Evolutionary conservation across 2,113 vertebrate genomes (phyloP).

Genomic region (Salvelinus fontinalis): DNA sequence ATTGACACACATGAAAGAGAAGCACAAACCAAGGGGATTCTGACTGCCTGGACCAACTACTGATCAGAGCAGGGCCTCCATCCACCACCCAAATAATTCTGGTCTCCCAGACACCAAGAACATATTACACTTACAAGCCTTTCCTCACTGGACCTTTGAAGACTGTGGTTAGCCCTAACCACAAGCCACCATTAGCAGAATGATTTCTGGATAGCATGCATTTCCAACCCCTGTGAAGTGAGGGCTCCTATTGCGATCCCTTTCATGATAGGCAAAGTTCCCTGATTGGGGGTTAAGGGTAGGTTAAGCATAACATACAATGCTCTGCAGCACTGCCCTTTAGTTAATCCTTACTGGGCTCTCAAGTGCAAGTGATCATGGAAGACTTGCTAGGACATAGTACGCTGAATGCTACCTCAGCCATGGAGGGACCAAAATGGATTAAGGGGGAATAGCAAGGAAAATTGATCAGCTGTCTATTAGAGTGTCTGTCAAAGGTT

Average conservation of each 20-base stretch:
- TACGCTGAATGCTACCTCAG: not conserved
- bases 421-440: not conserved
- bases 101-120: not conserved
- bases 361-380: not conserved
- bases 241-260: not conserved
- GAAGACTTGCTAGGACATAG: not conserved
- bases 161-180: not conserved
- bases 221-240: not conserved
- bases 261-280: not conserved
- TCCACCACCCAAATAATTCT: not conserved
- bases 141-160: slow-evolving; percentile 3
- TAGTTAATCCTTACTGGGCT: not conserved
- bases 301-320: not conserved
- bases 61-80: not conserved
- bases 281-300: not conserved
- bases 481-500: not conserved
- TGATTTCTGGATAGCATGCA: not conserved
- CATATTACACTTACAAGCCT: not conserved
- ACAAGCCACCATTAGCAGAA: not conserved
- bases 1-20: too few species aligned
- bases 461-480: not conserved
- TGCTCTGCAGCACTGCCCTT: not conserved
- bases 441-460: not conserved
- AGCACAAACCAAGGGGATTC: not conserved
- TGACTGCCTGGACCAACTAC: not conserved